Evolutionary conservation across 2,797 vertebrate genomes (phyloP).

Genomic region (Oophaga sylvatica): DNA sequence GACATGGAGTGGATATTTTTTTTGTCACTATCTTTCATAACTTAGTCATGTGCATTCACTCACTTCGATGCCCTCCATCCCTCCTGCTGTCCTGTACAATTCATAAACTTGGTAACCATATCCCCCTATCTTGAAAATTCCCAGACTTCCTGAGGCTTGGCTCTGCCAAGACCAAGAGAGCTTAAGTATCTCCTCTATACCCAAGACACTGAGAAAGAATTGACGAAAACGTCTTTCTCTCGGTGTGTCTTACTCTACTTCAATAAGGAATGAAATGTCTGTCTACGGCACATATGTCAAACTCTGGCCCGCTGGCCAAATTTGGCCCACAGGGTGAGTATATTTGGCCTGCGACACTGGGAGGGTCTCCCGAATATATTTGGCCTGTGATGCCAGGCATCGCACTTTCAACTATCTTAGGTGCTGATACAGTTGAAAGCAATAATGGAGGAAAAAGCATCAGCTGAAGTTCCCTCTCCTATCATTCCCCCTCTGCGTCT

Average conservation of each 20-base stretch:
- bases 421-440: too few relatives aligned
- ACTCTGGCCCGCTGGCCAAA: too few relatives aligned
- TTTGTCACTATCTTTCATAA: background rate
- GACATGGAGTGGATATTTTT: too few relatives aligned
- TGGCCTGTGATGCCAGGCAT: too few relatives aligned
- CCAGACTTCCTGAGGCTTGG: constrained; percentile 43
- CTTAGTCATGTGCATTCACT: background rate
- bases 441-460: too few relatives aligned
- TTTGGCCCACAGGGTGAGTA: too few relatives aligned
- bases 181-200: constrained; percentile 32
- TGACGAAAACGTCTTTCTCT: background rate
- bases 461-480: too few relatives aligned
- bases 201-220: background rate
- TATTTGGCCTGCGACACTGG: too few relatives aligned
- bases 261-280: background rate
- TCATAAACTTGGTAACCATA: constrained; percentile 37
- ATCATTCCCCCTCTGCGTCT: too few relatives aligned
- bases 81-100: constrained; percentile 8
- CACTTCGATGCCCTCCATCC: background rate
- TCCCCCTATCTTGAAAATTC: constrained; percentile 42
- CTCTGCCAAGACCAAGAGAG: constrained; percentile 36
- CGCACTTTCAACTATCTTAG: too few relatives aligned
- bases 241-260: background rate
- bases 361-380: too few relatives aligned
- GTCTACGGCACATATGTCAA: background rate